Percentiles rank a stretch among this genome's conserved stretches.
These are phyloP conservation scores for Neogobius melanostomus DNA, from an alignment of 2,113 vertebrate species.

Conservation along the genomic window DNA sequence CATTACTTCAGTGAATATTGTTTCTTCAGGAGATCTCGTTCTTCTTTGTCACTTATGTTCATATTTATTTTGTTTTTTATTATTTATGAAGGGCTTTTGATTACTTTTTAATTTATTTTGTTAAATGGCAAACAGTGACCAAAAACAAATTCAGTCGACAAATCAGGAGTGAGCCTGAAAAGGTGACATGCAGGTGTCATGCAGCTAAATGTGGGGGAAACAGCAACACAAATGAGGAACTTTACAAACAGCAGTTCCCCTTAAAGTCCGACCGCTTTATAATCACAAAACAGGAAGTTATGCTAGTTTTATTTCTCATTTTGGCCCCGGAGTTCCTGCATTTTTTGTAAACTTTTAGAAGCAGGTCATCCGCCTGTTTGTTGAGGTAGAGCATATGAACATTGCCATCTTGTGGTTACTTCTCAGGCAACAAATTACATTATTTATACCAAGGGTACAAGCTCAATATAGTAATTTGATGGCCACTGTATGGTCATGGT, in stretches of 20 bases:
- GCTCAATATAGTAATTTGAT: not conserved
- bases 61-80: no score
- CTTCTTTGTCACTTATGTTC: no score
- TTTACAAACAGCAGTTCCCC: conserved; percentile 54
- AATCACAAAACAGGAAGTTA: conserved; percentile 51
- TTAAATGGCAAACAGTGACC: not conserved
- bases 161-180: conserved; percentile 25
- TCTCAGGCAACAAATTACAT: conserved; percentile 32
- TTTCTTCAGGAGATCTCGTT: no score
- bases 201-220: conserved; percentile 16
- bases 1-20: no score
- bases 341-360: conserved; percentile 49
- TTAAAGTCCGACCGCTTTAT: conserved; percentile 3
- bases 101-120: no score
- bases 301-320: conserved; percentile 68
- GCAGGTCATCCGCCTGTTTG: conserved; percentile 46
- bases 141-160: conserved; percentile 8
- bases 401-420: conserved; percentile 78
- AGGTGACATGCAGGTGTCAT: conserved; percentile 62
- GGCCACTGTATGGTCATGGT: conserved; percentile 4
- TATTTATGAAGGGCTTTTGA: no score
- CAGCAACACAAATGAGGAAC: conserved; percentile 48
- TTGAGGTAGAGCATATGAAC: conserved; percentile 61
- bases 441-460: conserved; percentile 28
- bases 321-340: conserved; percentile 54